A percentile compares a stretch with the other conserved stretches of the same genome.
Evolutionary conservation across 2,888 invertebrate species (phyloP).

Genomic region (Crocallis elinguaria): DNA sequence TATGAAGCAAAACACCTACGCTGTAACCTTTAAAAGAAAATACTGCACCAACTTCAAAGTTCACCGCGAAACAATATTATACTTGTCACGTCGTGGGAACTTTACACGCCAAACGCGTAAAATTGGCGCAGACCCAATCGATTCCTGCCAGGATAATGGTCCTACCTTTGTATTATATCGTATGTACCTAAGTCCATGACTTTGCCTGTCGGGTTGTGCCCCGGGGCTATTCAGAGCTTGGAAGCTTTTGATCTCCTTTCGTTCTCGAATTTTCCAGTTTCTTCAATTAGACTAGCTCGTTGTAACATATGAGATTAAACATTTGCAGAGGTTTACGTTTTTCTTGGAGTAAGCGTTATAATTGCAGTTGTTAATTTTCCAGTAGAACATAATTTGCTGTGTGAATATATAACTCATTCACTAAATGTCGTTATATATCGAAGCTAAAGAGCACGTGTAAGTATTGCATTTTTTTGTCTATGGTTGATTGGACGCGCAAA

Average conservation of each 20-base stretch:
- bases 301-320: conserved; percentile 5
- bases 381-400: no score
- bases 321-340: background rate
- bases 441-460: no score
- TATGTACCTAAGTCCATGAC: background rate
- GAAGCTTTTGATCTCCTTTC: conserved; percentile 1
- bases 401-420: no score
- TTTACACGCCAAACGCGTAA: background rate
- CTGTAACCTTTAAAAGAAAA: background rate
- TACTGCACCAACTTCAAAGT: background rate
- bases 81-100: background rate
- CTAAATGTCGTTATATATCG: no score
- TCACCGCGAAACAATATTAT: background rate
- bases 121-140: background rate
- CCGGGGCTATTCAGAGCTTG: conserved; percentile 8
- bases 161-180: background rate
- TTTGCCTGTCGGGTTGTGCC: background rate
- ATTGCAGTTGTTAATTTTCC: no score
- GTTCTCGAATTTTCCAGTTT: conserved; percentile 1
- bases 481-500: no score
- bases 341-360: no score
- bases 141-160: conserved; percentile 1
- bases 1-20: no score
- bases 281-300: background rate
- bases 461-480: no score